phyloP scores from a whole-genome alignment of 2,797 vertebrate genomes.

The Hozukius guyotensis region DNA sequence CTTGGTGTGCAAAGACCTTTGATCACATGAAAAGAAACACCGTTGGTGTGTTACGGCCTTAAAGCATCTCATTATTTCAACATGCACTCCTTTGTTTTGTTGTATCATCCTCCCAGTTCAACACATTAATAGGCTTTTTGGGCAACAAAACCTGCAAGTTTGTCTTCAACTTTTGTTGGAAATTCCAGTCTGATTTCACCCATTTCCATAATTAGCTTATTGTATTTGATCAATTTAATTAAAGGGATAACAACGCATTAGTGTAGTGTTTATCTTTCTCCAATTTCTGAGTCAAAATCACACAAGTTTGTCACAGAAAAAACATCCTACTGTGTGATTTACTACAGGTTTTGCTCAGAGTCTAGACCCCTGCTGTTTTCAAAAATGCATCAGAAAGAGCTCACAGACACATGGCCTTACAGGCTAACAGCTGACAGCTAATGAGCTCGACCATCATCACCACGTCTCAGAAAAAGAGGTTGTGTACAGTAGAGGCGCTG shows the following conservation, averaged over 20 bases:
- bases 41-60: too few relatives aligned
- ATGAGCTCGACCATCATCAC: slow-evolving; percentile 62
- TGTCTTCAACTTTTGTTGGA: too few relatives aligned
- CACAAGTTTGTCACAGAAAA: slow-evolving; percentile 24
- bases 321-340: slow-evolving; percentile 48
- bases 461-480: slow-evolving; percentile 5
- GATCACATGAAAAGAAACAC: too few relatives aligned
- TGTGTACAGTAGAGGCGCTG: slow-evolving; percentile 1
- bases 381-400: slow-evolving; percentile 42
- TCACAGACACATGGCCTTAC: slow-evolving; percentile 34
- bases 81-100: too few relatives aligned
- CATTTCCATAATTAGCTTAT: background rate
- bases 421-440: slow-evolving; percentile 58
- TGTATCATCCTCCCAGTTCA: too few relatives aligned
- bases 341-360: slow-evolving; percentile 53
- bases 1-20: too few relatives aligned
- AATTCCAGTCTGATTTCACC: too few relatives aligned
- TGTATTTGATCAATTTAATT: slow-evolving; percentile 28
- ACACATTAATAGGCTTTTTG: too few relatives aligned
- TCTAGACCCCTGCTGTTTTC: slow-evolving; percentile 51
- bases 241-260: slow-evolving; percentile 3
- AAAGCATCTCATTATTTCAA: too few relatives aligned
- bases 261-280: slow-evolving; percentile 3
- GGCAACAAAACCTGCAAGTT: too few relatives aligned
- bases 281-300: slow-evolving; percentile 9